A percentile compares a stretch with the other conserved stretches of the same genome.
Conservation (phyloP, 2,113 vertebrate species). For the Ammodytes dubius region DNA sequence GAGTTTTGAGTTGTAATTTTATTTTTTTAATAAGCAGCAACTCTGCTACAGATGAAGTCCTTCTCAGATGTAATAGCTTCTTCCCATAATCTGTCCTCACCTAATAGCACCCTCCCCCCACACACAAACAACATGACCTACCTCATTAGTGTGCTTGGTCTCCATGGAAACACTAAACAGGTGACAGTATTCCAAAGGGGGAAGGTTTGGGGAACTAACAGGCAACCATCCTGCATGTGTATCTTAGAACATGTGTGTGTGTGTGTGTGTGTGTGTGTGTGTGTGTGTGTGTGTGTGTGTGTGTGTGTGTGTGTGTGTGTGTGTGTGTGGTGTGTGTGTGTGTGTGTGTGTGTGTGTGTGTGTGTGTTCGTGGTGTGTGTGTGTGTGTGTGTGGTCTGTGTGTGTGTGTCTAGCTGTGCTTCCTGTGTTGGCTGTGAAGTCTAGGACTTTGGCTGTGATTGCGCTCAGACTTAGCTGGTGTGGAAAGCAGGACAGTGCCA, state of each 20-base stretch:
- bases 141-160: slow-evolving; percentile 78
- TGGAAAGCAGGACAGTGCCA: slow-evolving; percentile 61
- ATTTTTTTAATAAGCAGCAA: neutral
- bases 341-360: slow-evolving; percentile 18
- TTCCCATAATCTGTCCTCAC: slow-evolving; percentile 58
- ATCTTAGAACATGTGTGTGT: slow-evolving; percentile 26
- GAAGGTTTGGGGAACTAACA: slow-evolving; percentile 72
- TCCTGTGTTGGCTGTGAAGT: slow-evolving; percentile 65
- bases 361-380: slow-evolving; percentile 2
- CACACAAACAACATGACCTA: slow-evolving; percentile 47
- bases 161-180: slow-evolving; percentile 85
- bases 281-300: slow-evolving; percentile 4
- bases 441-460: slow-evolving; percentile 60
- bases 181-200: slow-evolving; percentile 69
- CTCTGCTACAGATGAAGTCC: neutral
- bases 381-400: slow-evolving; percentile 10
- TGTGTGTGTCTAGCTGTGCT: slow-evolving; percentile 25
- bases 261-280: slow-evolving; percentile 14
- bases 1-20: neutral
- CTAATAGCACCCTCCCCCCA: slow-evolving; percentile 45
- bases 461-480: slow-evolving; percentile 57
- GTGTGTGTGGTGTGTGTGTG: neutral
- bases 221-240: slow-evolving; percentile 38
- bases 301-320: slow-evolving; percentile 14
- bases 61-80: slow-evolving; percentile 21